A percentile compares a stretch with the other conserved stretches of the same genome.
Evolutionary conservation across 2,888 invertebrate species (phyloP).

Genomic region (Trachelus troglodyta): DNA sequence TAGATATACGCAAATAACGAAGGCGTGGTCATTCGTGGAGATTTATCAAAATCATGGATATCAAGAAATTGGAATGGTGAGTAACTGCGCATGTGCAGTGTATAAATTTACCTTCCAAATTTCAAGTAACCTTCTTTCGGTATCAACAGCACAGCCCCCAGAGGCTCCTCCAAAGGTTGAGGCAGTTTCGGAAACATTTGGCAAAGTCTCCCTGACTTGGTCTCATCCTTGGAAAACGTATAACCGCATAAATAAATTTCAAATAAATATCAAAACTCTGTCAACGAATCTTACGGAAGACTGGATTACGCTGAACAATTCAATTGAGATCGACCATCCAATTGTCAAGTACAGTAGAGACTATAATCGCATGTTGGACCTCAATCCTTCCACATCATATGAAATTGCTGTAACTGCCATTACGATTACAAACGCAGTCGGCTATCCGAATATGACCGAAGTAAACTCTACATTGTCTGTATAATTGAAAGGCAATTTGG

Average conservation of each 20-base stretch:
- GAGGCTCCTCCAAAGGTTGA: conserved; percentile 16
- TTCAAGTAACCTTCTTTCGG: no score
- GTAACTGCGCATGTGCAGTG: no score
- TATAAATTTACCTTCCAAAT: no score
- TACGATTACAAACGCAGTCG: conserved; percentile 21
- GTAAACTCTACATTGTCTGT: conserved; percentile 24
- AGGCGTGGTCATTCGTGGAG: conserved; percentile 25
- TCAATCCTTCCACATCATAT: conserved; percentile 39
- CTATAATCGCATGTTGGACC: conserved; percentile 28
- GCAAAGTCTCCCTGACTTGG: conserved; percentile 33
- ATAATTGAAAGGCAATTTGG: conserved; percentile 23
- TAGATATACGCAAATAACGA: conserved; percentile 39
- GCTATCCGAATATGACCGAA: not conserved
- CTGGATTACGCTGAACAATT: not conserved
- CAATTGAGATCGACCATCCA: not conserved
- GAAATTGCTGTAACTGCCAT: conserved; percentile 28
- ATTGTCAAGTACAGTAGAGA: conserved; percentile 16
- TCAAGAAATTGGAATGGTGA: no score
- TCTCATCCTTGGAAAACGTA: conserved; percentile 38
- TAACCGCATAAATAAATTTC: conserved; percentile 28
- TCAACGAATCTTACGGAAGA: conserved; percentile 19
- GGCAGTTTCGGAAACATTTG: conserved; percentile 1
- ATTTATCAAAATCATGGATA: no score
- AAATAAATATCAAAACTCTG: conserved; percentile 18
- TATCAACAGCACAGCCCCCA: conserved; percentile 5